Evolutionary conservation across 2,113 vertebrate species (phyloP), one percentile per base, ranked within the genome.

Genomic region (Peromyscus californicus): DNA sequence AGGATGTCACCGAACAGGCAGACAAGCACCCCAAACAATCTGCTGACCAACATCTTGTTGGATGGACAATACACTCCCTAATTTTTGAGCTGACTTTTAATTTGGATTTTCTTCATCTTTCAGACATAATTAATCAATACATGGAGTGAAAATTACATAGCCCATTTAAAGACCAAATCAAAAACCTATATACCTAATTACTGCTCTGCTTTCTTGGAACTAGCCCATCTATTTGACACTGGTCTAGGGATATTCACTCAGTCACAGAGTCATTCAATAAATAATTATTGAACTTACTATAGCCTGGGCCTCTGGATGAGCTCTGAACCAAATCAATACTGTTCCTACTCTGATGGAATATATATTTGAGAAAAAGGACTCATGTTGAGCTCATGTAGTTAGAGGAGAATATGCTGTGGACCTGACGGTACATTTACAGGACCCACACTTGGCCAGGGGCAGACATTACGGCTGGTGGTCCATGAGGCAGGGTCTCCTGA

Each of bases 21-120:
- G 69, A 57, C 33, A 91, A 91, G 36, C 89, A 24, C 26, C 24
- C 31, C 12, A 65, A 26, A 8, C 1, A 4, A 1, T 22, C 21
- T 85, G 33, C 29, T 10, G 75, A 45, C 36, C 22, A 79, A 12
- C 7, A 65, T 95, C 59, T 84, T 85, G 1, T 82, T 57, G 74
- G 8, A 82, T 85, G n/a, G 36, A 22, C 67, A 89, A 90, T 72
- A 54, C 12, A 93, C 26, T n/a, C 75, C 3, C 16, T 67, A 19
- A 82, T 51, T 85, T 97, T 89, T 51, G 15, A 93, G 51, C 22
- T 92, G 65, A 76, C 10, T 75, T 72, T 92, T 86, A 89, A 26
- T 61, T 78, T 65, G 76, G 7, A 3, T 82, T 86, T 95, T 91
- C 22, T 57, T 95, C 7, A 57, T 75, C 16, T 89, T 75, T 75